Conservation (phyloP, 2,888 invertebrate genomes). For the Biston betularia region DNA sequence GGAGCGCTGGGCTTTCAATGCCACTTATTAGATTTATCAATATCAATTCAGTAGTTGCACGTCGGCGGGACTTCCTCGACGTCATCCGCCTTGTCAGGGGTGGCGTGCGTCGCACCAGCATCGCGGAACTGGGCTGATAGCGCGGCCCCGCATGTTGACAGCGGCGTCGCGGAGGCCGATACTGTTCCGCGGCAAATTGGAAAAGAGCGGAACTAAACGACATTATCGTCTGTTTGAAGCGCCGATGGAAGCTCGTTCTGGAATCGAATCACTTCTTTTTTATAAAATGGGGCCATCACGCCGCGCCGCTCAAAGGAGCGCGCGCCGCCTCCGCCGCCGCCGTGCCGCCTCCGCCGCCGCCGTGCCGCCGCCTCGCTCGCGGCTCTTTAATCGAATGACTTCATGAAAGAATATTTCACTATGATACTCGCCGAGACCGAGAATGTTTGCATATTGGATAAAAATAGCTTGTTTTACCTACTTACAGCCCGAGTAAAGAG, state of each 20-base stretch:
- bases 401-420: slow-evolving; percentile 6
- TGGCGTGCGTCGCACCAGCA: background rate
- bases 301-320: slow-evolving; percentile 12
- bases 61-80: background rate
- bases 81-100: background rate
- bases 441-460: background rate
- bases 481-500: background rate
- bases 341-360: too few species aligned
- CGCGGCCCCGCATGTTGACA: too few species aligned
- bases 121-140: background rate
- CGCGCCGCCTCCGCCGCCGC: too few species aligned
- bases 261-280: slow-evolving; percentile 26
- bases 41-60: slow-evolving; percentile 43
- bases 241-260: slow-evolving; percentile 2
- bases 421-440: background rate
- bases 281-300: slow-evolving; percentile 21
- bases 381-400: slow-evolving; percentile 2
- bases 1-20: slow-evolving; percentile 45
- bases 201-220: slow-evolving; percentile 21
- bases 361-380: background rate
- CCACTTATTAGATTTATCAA: slow-evolving; percentile 57
- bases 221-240: slow-evolving; percentile 25
- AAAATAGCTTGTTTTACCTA: background rate
- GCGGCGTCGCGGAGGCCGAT: background rate
- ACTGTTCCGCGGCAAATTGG: slow-evolving; percentile 3